Evolutionary conservation across 2,888 invertebrate genomes (phyloP), one percentile per base, ranked within the genome.

Genomic region (Smittia sp.): DNA sequence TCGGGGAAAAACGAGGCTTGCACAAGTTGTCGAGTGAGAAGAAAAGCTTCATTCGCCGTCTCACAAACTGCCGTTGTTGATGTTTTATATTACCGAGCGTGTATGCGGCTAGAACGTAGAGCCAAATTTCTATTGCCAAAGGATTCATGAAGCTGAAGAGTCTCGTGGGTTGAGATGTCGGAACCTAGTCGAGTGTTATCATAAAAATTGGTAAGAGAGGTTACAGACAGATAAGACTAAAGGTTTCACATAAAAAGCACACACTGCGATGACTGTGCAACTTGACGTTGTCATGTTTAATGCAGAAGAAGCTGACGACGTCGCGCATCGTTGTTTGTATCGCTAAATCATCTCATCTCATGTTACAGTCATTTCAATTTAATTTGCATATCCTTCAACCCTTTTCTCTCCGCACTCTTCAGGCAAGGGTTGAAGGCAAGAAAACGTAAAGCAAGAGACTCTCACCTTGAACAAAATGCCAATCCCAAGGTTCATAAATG

Each of bases 71-170:
- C 9, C 3, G 32, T 32, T 6, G n/a, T n/a, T n/a, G n/a, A n/a
- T n/a, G n/a, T n/a, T 18, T 15, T 52, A 15, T 52, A 58, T 69
- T 39, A 69, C 69, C 69, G 24, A 69, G 87, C 77, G 97, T 87
- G 83, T 98, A 98, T 15, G 97, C 96, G 22, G 94, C 94, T 76
- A 96, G 84, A 75, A 96, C 94, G 84, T 96, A 94, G 76, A 97
- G 85, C 98, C 98, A 98, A 78, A 98, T 98, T 84, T 98, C 95
- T 78, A 94, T 90, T 0, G 96, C 96, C 79, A 98, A 85, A 0
- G 98, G 98, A 80, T 96, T 96, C 84, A 98, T 90, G 86, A 98
- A 98, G 80, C 95, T 95, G 87, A 98, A 98, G 75, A 90, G 89
- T 77, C 91, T 87, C 63, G 91, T 94, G 72, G 91, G 94, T 83